These are phyloP conservation scores for Oxyteleia sp. DNA, from an alignment of 2,888 invertebrate genomes.

Conservation along the genomic window DNA sequence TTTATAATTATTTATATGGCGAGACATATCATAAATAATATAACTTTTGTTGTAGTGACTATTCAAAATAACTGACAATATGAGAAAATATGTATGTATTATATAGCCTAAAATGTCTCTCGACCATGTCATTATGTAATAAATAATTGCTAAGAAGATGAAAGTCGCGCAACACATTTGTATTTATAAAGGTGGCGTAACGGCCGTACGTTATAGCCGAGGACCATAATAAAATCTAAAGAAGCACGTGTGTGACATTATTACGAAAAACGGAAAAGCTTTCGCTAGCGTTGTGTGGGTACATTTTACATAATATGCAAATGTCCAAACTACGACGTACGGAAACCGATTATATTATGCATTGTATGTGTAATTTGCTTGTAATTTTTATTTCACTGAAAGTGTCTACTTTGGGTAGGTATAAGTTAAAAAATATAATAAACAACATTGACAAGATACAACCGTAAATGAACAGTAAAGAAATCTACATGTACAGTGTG, in stretches of 20 bases:
- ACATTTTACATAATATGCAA: background rate
- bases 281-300: background rate
- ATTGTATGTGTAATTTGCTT: background rate
- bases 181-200: slow-evolving; percentile 8
- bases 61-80: no score
- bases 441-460: no score
- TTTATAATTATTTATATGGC: no score
- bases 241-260: background rate
- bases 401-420: no score
- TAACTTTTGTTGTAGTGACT: no score
- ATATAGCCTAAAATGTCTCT: no score
- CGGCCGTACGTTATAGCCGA: background rate
- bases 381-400: no score
- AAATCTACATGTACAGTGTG: no score
- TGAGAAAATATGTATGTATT: no score
- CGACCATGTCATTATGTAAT: background rate
- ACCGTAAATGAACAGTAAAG: no score
- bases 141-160: background rate
- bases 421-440: no score
- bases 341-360: background rate
- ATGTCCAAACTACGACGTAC: background rate
- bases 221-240: slow-evolving; percentile 2
- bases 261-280: background rate
- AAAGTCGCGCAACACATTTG: background rate
- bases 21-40: no score